Percentiles rank a stretch among this genome's conserved stretches.
Conservation (phyloP, 2,113 vertebrate genomes). For the Podarcis raffonei region DNA sequence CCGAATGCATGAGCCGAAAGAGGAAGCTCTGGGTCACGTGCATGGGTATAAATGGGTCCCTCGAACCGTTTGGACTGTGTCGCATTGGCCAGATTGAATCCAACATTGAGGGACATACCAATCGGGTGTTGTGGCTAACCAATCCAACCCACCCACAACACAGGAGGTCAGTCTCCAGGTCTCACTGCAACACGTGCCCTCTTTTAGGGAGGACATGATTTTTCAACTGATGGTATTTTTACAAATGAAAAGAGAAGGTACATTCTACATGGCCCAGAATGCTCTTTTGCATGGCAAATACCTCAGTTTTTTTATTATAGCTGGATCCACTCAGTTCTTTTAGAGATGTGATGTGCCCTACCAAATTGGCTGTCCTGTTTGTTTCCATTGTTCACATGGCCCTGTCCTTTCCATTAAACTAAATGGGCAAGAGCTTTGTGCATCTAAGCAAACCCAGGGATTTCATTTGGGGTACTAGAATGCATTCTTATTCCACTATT, state of each 20-base stretch:
- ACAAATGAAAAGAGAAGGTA: not conserved
- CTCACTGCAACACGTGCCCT: no score
- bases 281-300: not conserved
- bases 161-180: no score
- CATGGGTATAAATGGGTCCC: no score
- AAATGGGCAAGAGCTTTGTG: not conserved
- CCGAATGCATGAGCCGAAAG: no score
- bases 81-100: no score
- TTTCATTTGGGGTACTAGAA: not conserved
- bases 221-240: not conserved
- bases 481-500: not conserved
- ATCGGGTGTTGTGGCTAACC: no score
- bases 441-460: not conserved
- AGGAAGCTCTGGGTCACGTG: no score
- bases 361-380: not conserved
- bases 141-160: no score
- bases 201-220: no score
- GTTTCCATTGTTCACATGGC: not conserved
- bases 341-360: not conserved
- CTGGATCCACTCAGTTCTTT: not conserved
- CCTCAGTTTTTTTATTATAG: not conserved
- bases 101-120: no score
- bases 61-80: no score
- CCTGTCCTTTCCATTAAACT: not conserved
- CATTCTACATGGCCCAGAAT: not conserved